Conservation (phyloP, 1,140 invertebrate genomes). For the Drosophila pandora region DNA sequence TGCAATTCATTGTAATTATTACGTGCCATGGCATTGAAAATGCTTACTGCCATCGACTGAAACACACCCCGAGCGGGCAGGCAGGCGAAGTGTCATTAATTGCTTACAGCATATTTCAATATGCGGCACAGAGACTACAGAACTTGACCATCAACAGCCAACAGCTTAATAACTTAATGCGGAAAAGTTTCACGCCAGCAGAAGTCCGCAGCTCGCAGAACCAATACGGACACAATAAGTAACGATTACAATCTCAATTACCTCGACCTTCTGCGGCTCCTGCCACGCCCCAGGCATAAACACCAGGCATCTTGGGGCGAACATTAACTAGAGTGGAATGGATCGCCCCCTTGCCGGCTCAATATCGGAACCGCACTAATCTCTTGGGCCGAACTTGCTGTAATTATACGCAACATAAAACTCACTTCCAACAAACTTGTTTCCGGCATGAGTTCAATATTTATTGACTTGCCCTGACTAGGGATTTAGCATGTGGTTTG, state of each 20-base stretch:
- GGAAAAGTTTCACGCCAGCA: constrained; percentile 63
- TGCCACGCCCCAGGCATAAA: constrained; percentile 34
- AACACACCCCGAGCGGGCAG: background rate
- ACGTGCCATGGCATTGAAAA: constrained; percentile 77
- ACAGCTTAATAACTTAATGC: constrained; percentile 80
- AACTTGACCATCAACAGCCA: constrained; percentile 39
- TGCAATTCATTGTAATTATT: constrained; percentile 77
- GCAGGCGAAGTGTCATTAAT: constrained; percentile 62
- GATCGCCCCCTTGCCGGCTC: constrained; percentile 11
- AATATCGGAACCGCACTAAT: constrained; percentile 59
- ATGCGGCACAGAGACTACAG: constrained; percentile 24
- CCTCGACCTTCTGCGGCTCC: constrained; percentile 50
- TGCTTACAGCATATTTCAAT: constrained; percentile 73
- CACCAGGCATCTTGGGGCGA: constrained; percentile 36
- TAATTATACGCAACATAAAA: constrained; percentile 82
- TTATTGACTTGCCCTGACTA: constrained; percentile 48
- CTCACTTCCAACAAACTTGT: constrained; percentile 57
- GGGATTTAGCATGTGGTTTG: constrained; percentile 9
- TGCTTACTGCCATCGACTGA: constrained; percentile 36
- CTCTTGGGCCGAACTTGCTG: constrained; percentile 70
- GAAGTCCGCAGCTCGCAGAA: constrained; percentile 31
- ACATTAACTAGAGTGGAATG: constrained; percentile 69
- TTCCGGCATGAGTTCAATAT: constrained; percentile 41
- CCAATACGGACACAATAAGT: constrained; percentile 67
- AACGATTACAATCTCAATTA: constrained; percentile 82